A percentile compares a stretch with the other conserved stretches of the same genome.
Conservation (phyloP, 2,888 invertebrate genomes). For the Drosophila hamatofila region DNA sequence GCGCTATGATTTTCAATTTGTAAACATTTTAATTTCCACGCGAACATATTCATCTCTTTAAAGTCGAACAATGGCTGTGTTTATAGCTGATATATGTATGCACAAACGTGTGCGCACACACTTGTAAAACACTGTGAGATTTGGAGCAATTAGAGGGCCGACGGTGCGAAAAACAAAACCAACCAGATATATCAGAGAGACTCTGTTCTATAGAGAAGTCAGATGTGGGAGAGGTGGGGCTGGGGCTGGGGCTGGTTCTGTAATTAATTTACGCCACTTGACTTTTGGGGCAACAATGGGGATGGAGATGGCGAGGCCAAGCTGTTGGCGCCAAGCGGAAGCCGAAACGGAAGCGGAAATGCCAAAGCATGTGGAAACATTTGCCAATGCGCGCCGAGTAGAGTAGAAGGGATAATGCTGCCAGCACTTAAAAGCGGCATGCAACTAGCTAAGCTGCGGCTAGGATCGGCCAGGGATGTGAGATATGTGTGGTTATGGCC, state of each 20-base stretch:
- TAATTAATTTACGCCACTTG: constrained; percentile 81
- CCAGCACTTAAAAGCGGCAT: constrained; percentile 65
- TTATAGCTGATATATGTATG: constrained; percentile 12
- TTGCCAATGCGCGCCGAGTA: constrained; percentile 66
- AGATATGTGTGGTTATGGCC: background rate
- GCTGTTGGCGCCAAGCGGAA: constrained; percentile 69
- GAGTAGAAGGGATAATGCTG: constrained; percentile 51
- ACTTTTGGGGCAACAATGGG: constrained; percentile 67
- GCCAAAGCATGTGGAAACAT: constrained; percentile 80
- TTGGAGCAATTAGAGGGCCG: constrained; percentile 72
- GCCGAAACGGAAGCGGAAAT: constrained; percentile 66
- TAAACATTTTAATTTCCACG: constrained; percentile 55
- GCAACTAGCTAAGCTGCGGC: constrained; percentile 49
- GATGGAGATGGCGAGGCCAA: constrained; percentile 43
- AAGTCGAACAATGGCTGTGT: constrained; percentile 37
- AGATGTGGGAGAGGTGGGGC: background rate
- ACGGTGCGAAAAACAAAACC: constrained; percentile 42
- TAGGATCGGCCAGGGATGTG: constrained; percentile 8
- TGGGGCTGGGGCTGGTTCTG: constrained; percentile 48
- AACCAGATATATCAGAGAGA: constrained; percentile 64
- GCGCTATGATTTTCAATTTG: constrained; percentile 68
- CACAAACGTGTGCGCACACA: constrained; percentile 12
- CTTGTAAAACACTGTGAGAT: constrained; percentile 42
- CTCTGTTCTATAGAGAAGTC: constrained; percentile 20
- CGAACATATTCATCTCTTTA: constrained; percentile 31